phyloP scores from a whole-genome alignment of 2,797 vertebrate genomes.

The Decapterus maruadsi region DNA sequence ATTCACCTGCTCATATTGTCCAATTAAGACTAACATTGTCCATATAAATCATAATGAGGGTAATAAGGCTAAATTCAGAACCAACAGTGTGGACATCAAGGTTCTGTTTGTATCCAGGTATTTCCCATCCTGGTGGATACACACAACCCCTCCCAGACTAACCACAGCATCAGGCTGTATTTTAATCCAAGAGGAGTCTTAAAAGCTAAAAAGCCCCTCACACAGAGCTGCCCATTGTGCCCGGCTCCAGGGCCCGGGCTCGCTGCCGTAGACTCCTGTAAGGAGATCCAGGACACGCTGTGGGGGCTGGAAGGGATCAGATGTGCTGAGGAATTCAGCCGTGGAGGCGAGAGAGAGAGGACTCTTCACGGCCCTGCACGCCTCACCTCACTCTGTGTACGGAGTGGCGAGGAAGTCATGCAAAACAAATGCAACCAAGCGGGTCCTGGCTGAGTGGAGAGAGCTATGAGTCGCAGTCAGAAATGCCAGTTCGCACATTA shows the following conservation, averaged over 20 bases:
- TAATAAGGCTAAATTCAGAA: neutral
- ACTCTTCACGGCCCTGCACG: slow-evolving; percentile 36
- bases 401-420: slow-evolving; percentile 30
- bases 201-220: slow-evolving; percentile 73
- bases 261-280: slow-evolving; percentile 78
- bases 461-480: slow-evolving; percentile 33
- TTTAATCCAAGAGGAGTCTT: slow-evolving; percentile 78
- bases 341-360: slow-evolving; percentile 56
- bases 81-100: neutral
- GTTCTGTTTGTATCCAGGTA: slow-evolving; percentile 2
- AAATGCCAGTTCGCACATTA: slow-evolving; percentile 65
- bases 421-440: slow-evolving; percentile 50
- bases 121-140: slow-evolving; percentile 35
- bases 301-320: slow-evolving; percentile 76
- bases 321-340: slow-evolving; percentile 86
- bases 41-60: slow-evolving; percentile 20
- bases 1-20: slow-evolving; percentile 34
- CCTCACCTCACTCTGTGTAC: slow-evolving; percentile 61
- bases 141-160: slow-evolving; percentile 18
- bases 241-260: slow-evolving; percentile 46
- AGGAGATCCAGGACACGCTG: slow-evolving; percentile 75
- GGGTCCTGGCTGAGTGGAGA: slow-evolving; percentile 35
- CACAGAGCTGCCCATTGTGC: slow-evolving; percentile 88
- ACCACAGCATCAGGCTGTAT: slow-evolving; percentile 44
- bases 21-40: slow-evolving; percentile 24